Percentiles rank a stretch among this genome's conserved stretches.
Evolutionary conservation across 1,140 invertebrate species (phyloP).

Genomic region (Leptinotarsa defecta): DNA sequence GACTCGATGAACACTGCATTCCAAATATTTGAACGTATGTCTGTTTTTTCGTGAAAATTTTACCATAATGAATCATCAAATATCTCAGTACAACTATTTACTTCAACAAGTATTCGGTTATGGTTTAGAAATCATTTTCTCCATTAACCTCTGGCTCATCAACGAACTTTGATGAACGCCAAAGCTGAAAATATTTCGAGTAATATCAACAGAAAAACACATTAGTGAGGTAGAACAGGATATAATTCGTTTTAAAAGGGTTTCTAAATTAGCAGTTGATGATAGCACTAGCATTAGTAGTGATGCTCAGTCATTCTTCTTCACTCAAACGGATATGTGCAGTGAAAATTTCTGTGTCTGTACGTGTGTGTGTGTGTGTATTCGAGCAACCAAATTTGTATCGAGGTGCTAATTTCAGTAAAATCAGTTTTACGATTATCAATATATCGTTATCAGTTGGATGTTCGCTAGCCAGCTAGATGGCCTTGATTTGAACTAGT

Average conservation of each 20-base stretch:
- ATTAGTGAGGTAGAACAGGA: slow-evolving; percentile 51
- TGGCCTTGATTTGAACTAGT: too few species aligned
- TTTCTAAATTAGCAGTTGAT: slow-evolving; percentile 55
- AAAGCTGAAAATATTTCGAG: slow-evolving; percentile 25
- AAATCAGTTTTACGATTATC: too few species aligned
- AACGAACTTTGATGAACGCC: not conserved
- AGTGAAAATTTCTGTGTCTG: not conserved
- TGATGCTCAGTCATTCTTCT: slow-evolving; percentile 48
- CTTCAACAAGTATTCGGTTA: not conserved
- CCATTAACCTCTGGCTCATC: not conserved
- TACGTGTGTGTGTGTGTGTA: not conserved
- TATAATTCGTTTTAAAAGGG: slow-evolving; percentile 55
- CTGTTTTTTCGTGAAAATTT: too few species aligned
- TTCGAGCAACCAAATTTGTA: not conserved
- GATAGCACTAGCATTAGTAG: slow-evolving; percentile 52
- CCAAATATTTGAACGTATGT: too few species aligned
- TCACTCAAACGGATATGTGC: slow-evolving; percentile 43
- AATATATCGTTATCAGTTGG: too few species aligned
- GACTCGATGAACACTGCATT: too few species aligned
- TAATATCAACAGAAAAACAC: slow-evolving; percentile 52
- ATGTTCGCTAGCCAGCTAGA: too few species aligned
- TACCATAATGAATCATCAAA: too few species aligned
- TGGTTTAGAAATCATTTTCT: not conserved
- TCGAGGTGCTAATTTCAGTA: too few species aligned
- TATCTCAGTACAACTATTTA: not conserved